These are phyloP conservation scores for Acanthosepion esculentum DNA, from an alignment of 2,888 invertebrate species.

Conservation along the genomic window DNA sequence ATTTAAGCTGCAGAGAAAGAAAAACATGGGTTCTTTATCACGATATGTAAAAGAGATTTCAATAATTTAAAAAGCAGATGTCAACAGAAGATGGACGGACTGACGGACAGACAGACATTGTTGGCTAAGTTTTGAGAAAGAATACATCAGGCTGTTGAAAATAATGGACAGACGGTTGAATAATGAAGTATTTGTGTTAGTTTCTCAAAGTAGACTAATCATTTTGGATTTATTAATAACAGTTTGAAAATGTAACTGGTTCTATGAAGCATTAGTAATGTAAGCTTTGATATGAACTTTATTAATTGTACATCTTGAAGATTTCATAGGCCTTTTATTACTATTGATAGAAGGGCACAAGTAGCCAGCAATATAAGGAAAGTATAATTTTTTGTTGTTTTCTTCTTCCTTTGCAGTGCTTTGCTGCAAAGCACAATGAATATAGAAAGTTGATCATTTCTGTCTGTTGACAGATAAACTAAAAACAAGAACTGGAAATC, in stretches of 20 bases:
- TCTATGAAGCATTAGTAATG: too few relatives aligned
- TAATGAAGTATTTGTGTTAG: not conserved
- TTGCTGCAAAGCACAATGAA: not conserved
- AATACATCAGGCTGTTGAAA: not conserved
- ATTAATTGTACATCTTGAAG: not conserved
- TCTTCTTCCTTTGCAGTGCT: not conserved
- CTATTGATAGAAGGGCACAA: not conserved
- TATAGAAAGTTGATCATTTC: not conserved
- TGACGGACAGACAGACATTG: conserved; percentile 20
- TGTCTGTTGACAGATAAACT: not conserved
- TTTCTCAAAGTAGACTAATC: not conserved
- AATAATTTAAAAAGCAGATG: not conserved
- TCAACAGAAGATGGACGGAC: conserved; percentile 33
- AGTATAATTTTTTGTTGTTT: not conserved
- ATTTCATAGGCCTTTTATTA: not conserved
- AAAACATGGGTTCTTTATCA: not conserved
- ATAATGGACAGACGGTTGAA: not conserved
- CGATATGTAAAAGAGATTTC: not conserved
- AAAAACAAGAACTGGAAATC: not conserved
- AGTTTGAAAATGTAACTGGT: not conserved
- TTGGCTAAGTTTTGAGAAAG: conserved; percentile 1
- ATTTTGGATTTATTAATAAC: not conserved
- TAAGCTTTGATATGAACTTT: not conserved
- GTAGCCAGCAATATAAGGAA: conserved; percentile 10
- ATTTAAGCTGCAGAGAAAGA: not conserved